Conservation (phyloP, 2,888 invertebrate species). For the Zaprionus bogoriensis region DNA sequence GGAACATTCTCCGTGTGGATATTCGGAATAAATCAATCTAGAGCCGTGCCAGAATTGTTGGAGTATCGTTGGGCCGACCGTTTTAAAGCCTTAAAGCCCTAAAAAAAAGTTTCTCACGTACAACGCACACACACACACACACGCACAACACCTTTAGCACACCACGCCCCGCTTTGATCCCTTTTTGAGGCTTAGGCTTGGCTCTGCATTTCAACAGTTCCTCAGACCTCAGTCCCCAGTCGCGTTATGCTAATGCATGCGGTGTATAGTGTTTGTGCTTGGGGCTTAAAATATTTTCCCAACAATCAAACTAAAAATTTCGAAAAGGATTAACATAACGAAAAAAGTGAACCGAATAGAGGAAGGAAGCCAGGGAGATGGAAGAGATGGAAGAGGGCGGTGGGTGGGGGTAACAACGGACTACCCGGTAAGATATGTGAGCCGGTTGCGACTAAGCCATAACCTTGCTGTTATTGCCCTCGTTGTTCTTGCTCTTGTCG, state of each 20-base stretch:
- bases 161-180: background rate
- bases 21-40: background rate
- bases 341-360: background rate
- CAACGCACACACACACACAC: background rate
- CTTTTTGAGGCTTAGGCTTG: background rate
- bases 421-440: constrained; percentile 43
- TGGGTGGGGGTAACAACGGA: constrained; percentile 17
- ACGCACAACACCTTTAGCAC: background rate
- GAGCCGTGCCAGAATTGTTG: background rate
- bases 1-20: background rate
- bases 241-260: constrained; percentile 50
- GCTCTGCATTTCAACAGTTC: background rate
- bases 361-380: background rate
- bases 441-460: constrained; percentile 37
- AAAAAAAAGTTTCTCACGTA: background rate
- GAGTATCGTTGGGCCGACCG: background rate
- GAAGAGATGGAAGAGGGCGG: background rate
- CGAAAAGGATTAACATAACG: constrained; percentile 62
- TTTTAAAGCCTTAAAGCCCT: background rate
- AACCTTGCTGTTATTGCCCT: constrained; percentile 12
- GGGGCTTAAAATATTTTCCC: constrained; percentile 62
- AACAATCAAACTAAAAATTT: constrained; percentile 72
- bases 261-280: constrained; percentile 41
- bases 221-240: background rate
- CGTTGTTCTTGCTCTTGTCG: constrained; percentile 40